Percentiles rank a stretch among this genome's conserved stretches.
Evolutionary conservation across 2,888 invertebrate genomes (phyloP).

Genomic region (Falcaria lacertinaria): DNA sequence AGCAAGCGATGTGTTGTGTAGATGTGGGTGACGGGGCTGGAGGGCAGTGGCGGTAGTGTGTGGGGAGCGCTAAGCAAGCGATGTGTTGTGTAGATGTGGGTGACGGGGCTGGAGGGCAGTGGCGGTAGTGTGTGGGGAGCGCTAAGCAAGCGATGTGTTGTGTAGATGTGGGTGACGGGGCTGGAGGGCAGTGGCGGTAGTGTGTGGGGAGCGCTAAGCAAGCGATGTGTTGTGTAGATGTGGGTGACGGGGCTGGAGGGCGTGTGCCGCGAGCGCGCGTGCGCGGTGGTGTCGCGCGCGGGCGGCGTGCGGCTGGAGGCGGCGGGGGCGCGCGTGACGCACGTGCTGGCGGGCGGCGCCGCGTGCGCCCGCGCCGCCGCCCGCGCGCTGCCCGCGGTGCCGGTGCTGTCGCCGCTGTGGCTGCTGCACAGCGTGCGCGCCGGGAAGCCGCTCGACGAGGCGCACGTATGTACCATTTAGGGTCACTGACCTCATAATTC

Average conservation of each 20-base stretch:
- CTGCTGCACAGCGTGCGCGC: constrained; percentile 84
- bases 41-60: no score
- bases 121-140: no score
- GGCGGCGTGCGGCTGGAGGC: constrained; percentile 90
- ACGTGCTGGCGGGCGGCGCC: constrained; percentile 77
- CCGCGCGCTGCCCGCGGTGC: constrained; percentile 62
- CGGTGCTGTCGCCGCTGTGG: constrained; percentile 86
- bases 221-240: background rate
- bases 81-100: no score
- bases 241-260: constrained; percentile 58
- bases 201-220: background rate
- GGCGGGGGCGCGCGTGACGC: constrained; percentile 86
- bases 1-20: no score
- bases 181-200: no score
- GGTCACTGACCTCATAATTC: no score
- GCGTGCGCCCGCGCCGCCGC: constrained; percentile 8
- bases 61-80: no score
- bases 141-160: no score
- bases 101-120: no score
- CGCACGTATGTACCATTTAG: constrained; percentile 30
- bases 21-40: no score
- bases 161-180: no score
- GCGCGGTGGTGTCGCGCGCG: constrained; percentile 84
- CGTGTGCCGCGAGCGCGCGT: constrained; percentile 54
- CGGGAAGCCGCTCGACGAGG: constrained; percentile 41